Conservation (phyloP, 2,888 invertebrate species). For the Hololepta plana region DNA sequence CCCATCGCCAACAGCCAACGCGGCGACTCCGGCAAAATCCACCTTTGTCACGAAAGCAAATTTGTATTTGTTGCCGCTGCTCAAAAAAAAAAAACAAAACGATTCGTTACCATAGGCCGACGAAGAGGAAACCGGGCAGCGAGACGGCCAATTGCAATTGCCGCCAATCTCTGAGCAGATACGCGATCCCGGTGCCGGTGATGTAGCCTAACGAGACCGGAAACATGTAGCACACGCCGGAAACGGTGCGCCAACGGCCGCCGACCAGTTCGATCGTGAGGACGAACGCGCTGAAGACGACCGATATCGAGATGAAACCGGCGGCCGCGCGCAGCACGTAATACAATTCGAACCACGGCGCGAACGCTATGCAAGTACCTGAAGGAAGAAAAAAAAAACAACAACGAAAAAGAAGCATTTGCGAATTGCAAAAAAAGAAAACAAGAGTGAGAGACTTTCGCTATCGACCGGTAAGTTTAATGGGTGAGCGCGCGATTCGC, state of each 20-base stretch:
- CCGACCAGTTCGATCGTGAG: constrained; percentile 62
- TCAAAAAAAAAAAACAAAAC: too few species aligned
- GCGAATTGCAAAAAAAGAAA: too few species aligned
- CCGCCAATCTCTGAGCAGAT: constrained; percentile 53
- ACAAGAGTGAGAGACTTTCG: too few species aligned
- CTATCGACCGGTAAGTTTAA: too few species aligned
- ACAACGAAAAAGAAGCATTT: too few species aligned
- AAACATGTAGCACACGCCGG: constrained; percentile 65
- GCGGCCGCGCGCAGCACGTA: constrained; percentile 47
- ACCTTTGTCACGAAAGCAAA: constrained; percentile 38
- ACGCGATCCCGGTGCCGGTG: constrained; percentile 51
- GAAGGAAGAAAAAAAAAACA: constrained; percentile 10
- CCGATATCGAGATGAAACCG: constrained; percentile 63
- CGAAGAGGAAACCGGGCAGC: constrained; percentile 48
- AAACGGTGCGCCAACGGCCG: constrained; percentile 62
- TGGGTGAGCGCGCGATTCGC: too few species aligned
- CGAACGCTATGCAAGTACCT: constrained; percentile 41
- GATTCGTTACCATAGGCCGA: constrained; percentile 51
- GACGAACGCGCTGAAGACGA: constrained; percentile 66
- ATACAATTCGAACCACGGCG: constrained; percentile 52
- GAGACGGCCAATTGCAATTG: constrained; percentile 54
- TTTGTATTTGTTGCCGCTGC: too few species aligned
- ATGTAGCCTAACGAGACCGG: constrained; percentile 62
- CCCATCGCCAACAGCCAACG: constrained; percentile 60
- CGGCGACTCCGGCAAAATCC: constrained; percentile 62